Conservation (phyloP, 1,140 invertebrate species). For the Macrocentrus cingulum region DNA sequence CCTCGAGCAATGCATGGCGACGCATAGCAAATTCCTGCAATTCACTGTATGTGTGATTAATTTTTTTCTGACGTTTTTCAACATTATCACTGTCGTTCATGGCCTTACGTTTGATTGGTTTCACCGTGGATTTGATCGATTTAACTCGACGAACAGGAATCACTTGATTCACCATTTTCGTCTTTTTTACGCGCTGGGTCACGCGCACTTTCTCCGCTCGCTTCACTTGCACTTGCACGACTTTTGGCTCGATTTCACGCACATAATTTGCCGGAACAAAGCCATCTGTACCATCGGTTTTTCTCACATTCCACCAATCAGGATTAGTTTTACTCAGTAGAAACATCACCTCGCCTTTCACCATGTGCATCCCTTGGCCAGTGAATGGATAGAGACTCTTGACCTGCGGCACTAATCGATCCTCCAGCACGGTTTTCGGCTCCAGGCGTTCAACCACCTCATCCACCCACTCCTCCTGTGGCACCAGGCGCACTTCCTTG, state of each 20-base stretch:
- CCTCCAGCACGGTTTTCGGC: slow-evolving; percentile 81
- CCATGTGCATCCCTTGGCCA: slow-evolving; percentile 91
- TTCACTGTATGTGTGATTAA: slow-evolving; percentile 80
- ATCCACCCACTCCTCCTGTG: slow-evolving; percentile 89
- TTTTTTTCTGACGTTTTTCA: slow-evolving; percentile 76
- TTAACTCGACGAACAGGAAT: slow-evolving; percentile 71
- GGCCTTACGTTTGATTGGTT: slow-evolving; percentile 59
- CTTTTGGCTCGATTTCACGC: slow-evolving; percentile 86
- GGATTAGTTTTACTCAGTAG: slow-evolving; percentile 92
- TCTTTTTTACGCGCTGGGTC: slow-evolving; percentile 85
- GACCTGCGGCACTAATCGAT: slow-evolving; percentile 86
- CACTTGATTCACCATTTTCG: slow-evolving; percentile 82
- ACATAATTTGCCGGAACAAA: slow-evolving; percentile 99
- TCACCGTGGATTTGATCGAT: slow-evolving; percentile 58
- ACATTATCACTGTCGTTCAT: slow-evolving; percentile 74
- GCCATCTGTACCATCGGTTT: slow-evolving; percentile 87
- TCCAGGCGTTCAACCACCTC: slow-evolving; percentile 84
- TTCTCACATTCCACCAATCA: slow-evolving; percentile 98
- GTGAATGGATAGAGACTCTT: slow-evolving; percentile 86
- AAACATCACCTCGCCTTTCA: slow-evolving; percentile 87
- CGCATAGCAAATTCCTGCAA: slow-evolving; percentile 78
- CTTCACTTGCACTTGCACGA: slow-evolving; percentile 79
- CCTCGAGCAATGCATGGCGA: slow-evolving; percentile 82
- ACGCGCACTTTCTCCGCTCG: slow-evolving; percentile 81
- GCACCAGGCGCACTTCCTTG: slow-evolving; percentile 77